Conservation (phyloP, 1,140 invertebrate genomes). For the Tenebrio molitor region DNA sequence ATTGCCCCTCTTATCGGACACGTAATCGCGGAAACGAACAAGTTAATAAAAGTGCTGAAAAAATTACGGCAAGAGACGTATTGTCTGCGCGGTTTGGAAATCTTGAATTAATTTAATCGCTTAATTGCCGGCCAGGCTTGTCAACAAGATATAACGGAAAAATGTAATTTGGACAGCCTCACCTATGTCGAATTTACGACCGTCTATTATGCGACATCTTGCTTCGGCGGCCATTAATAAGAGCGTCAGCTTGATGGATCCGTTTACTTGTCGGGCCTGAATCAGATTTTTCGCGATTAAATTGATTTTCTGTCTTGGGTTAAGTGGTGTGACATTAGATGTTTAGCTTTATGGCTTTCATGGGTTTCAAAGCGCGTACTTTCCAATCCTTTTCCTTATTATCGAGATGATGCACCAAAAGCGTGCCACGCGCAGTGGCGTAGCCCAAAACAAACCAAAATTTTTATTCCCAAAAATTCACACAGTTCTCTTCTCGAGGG, state of each 20-base stretch:
- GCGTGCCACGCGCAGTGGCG: too few species aligned
- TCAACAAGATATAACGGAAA: constrained; percentile 31
- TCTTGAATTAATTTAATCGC: constrained; percentile 23
- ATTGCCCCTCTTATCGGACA: not conserved
- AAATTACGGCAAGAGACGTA: too few species aligned
- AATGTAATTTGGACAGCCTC: constrained; percentile 22
- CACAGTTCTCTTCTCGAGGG: too few species aligned
- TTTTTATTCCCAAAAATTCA: too few species aligned
- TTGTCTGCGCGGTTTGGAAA: not conserved
- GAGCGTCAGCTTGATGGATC: not conserved
- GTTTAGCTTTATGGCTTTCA: not conserved
- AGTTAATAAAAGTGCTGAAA: too few species aligned
- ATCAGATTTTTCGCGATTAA: constrained; percentile 15
- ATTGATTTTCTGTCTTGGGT: constrained; percentile 18
- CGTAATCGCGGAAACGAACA: not conserved
- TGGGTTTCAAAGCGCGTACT: not conserved
- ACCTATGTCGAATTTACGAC: constrained; percentile 11
- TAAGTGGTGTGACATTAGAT: constrained; percentile 8
- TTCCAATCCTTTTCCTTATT: not conserved
- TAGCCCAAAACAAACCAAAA: too few species aligned
- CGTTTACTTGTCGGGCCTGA: not conserved
- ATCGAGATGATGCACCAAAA: too few species aligned
- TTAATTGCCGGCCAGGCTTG: constrained; percentile 15
- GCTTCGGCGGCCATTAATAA: not conserved
- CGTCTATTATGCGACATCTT: not conserved